Percentiles rank a stretch among this genome's conserved stretches.
These are phyloP conservation scores for Caenorhabditis panamensis DNA, from an alignment of 2,888 invertebrate genomes.

Conservation along the genomic window DNA sequence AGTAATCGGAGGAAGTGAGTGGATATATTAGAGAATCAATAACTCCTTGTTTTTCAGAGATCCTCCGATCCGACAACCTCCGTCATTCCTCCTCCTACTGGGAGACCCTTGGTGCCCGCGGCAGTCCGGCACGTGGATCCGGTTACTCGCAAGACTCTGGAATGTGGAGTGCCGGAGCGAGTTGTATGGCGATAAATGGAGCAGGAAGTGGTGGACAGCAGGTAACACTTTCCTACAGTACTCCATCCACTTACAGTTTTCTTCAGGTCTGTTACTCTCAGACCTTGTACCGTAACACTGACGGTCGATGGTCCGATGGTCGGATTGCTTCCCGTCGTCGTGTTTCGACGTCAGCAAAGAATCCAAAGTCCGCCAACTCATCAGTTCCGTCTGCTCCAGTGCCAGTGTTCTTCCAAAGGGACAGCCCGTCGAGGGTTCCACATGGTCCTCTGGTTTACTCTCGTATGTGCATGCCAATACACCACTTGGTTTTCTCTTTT, in stretches of 20 bases:
- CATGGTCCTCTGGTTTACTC: conserved; percentile 52
- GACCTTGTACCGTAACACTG: conserved; percentile 73
- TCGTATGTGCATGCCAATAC: conserved; percentile 55
- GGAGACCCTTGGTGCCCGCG: conserved; percentile 37
- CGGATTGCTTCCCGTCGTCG: conserved; percentile 63
- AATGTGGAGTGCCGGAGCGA: conserved; percentile 56
- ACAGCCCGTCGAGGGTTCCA: conserved; percentile 69
- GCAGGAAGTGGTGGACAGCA: conserved; percentile 34
- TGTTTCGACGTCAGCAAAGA: conserved; percentile 28
- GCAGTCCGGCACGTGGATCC: conserved; percentile 53
- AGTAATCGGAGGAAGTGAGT: conserved; percentile 22
- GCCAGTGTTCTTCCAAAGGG: conserved; percentile 60
- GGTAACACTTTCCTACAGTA: conserved; percentile 2
- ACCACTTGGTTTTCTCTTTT: background rate
- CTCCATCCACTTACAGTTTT: background rate
- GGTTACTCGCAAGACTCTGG: conserved; percentile 61
- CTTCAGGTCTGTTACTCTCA: conserved; percentile 50
- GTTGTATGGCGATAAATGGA: conserved; percentile 42
- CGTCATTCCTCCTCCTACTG: conserved; percentile 55
- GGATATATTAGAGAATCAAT: too few relatives aligned
- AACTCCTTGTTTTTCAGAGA: conserved; percentile 18
- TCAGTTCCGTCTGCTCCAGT: background rate
- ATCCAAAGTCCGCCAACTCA: background rate
- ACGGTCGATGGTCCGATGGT: conserved; percentile 77
- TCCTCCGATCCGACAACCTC: conserved; percentile 37